Conservation (phyloP, 2,888 invertebrate genomes). For the Iselma pallidipennis region DNA sequence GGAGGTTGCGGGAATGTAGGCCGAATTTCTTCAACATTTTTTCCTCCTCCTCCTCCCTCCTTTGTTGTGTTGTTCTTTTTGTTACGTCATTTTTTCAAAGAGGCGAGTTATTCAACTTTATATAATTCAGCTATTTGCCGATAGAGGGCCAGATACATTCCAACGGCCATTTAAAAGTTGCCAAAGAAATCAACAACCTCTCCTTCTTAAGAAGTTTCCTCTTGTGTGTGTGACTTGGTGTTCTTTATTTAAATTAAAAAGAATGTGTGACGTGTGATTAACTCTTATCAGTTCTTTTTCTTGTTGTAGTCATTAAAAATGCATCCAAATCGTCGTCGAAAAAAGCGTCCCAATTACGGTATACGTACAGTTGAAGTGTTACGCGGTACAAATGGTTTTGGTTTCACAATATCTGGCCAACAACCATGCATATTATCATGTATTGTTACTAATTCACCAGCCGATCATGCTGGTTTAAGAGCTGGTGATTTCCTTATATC, state of each 20-base stretch:
- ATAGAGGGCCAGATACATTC: slow-evolving; percentile 40
- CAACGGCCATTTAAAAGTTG: slow-evolving; percentile 51
- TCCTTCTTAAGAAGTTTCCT: slow-evolving; percentile 22
- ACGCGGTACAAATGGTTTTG: slow-evolving; percentile 88
- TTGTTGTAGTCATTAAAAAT: slow-evolving; percentile 49
- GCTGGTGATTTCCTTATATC: slow-evolving; percentile 92
- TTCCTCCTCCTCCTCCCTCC: no score
- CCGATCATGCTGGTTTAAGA: slow-evolving; percentile 85
- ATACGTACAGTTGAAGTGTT: slow-evolving; percentile 83
- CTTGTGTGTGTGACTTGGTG: slow-evolving; percentile 21
- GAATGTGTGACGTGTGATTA: slow-evolving; percentile 21
- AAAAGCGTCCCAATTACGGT: slow-evolving; percentile 73
- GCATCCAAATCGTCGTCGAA: slow-evolving; percentile 67
- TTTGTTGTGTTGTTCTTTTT: background rate
- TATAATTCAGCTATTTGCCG: slow-evolving; percentile 32
- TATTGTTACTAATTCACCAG: slow-evolving; percentile 88
- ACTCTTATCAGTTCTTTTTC: slow-evolving; percentile 16
- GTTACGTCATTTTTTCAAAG: background rate
- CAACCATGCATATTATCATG: slow-evolving; percentile 94
- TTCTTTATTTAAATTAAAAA: background rate
- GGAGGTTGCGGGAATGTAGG: slow-evolving; percentile 26
- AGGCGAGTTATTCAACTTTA: background rate
- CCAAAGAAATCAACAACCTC: slow-evolving; percentile 35
- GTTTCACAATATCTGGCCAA: slow-evolving; percentile 97
- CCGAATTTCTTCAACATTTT: slow-evolving; percentile 21